Percentiles rank a stretch among this genome's conserved stretches.
These are phyloP conservation scores for Hylaeus volcanicus DNA, from an alignment of 1,140 invertebrate genomes.

Conservation along the genomic window DNA sequence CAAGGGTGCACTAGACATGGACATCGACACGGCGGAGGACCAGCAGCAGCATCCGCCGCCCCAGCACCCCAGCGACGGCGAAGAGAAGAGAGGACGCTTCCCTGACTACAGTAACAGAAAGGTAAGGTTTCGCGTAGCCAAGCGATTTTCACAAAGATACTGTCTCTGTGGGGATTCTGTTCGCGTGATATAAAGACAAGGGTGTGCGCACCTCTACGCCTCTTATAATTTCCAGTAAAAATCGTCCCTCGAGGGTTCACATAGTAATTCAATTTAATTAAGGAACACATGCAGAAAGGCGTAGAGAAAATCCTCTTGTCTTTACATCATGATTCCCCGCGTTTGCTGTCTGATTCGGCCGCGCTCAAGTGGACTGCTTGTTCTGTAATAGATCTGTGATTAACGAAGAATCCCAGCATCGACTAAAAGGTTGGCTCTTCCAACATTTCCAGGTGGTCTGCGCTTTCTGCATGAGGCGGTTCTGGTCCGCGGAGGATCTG, in stretches of 20 bases:
- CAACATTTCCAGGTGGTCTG: constrained; percentile 87
- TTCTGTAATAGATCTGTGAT: constrained; percentile 14
- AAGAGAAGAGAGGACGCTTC: constrained; percentile 85
- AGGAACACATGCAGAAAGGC: too few species aligned
- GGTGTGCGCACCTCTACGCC: too few species aligned
- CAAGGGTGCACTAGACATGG: constrained; percentile 89
- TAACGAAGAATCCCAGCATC: neutral
- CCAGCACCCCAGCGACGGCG: constrained; percentile 79
- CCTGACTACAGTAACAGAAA: constrained; percentile 94
- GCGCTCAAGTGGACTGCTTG: neutral
- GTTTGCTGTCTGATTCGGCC: neutral
- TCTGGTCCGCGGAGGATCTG: constrained; percentile 96
- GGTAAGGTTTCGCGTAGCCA: constrained; percentile 76
- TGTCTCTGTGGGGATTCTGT: too few species aligned
- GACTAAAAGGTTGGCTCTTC: constrained; percentile 14
- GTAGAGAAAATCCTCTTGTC: too few species aligned
- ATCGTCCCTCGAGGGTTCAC: too few species aligned
- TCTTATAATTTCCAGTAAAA: too few species aligned
- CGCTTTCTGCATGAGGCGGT: constrained; percentile 94
- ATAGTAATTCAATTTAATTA: too few species aligned
- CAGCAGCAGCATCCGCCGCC: constrained; percentile 64
- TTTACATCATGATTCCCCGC: too few species aligned
- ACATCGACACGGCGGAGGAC: constrained; percentile 78
- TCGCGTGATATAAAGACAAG: too few species aligned
- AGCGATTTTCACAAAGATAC: too few species aligned